phyloP scores from a whole-genome alignment of 2,888 invertebrate genomes.

The Hipparchia sbordonii region DNA sequence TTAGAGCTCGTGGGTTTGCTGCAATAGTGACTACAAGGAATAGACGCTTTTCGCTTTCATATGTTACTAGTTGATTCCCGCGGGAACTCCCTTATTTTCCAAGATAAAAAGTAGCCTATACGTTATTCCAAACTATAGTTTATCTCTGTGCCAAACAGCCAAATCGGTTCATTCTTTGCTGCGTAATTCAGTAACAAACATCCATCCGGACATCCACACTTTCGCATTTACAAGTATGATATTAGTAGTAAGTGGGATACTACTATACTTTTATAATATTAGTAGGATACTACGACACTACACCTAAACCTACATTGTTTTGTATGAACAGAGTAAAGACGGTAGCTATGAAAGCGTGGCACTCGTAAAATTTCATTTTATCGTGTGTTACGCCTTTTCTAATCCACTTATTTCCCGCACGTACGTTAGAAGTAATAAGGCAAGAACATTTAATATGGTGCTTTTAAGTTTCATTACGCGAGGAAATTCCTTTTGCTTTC shows the following conservation, averaged over 20 bases:
- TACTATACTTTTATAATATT: no score
- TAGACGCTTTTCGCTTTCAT: no score
- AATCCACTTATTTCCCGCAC: slow-evolving; percentile 4
- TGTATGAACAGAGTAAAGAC: neutral
- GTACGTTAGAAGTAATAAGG: neutral
- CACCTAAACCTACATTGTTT: neutral
- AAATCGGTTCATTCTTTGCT: neutral
- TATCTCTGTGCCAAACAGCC: neutral
- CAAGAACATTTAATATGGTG: slow-evolving; percentile 3
- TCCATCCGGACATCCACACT: no score
- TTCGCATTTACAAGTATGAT: no score
- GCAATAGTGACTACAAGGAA: no score
- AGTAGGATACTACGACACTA: neutral
- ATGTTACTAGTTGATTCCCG: no score
- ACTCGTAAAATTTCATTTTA: slow-evolving; percentile 14
- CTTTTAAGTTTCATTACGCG: neutral
- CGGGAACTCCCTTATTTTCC: no score
- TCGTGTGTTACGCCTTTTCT: slow-evolving; percentile 14
- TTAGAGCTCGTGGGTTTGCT: no score
- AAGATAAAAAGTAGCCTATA: no score
- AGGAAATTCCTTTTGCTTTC: neutral
- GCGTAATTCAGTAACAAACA: no score
- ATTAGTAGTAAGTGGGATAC: no score
- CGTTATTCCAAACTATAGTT: no score
- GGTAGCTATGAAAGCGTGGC: neutral